Base-by-base conservation (phyloP, 1,140 invertebrate species). In the Aporrectodea caliginosa region DNA sequence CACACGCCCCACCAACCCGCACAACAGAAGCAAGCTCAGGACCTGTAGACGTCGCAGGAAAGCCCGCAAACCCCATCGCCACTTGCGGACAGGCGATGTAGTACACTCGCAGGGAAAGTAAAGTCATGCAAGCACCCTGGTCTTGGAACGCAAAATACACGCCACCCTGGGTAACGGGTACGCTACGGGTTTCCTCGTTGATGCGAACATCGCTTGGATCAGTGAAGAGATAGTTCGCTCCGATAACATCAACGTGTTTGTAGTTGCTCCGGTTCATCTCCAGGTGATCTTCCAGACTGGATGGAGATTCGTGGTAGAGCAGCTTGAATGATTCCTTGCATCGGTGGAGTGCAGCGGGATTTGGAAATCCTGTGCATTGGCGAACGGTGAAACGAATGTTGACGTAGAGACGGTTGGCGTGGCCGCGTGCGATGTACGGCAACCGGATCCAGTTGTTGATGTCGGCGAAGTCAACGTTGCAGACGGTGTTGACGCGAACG, bases 361-460 rank as follows among this genome's bases (percentile, higher is more conserved):
- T 84, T 22, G 81, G 83, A 58, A 85, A 84, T 81, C 82, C 82
- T 30, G 83, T 79, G 82, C 84, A 86, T 69, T 83, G 83, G 74
- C 85, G 84, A 84, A 88, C 86, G 0, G 87, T 84, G 90, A 98
- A 99, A 87, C 96, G 95, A 82, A 99, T 94, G 90, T 98, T 95
- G 85, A 99, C 96, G 89, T 97, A 97, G 85, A 99, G 93, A 73
- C 97, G 91, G 87, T 98, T 97, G 22, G 97, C 97, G 80, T 94
- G 93, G 22, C 94, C 92, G 80, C 95, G 91, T 84, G 96, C 94
- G 82, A 99, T 95, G 89, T 95, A 98, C 72, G 97, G 97, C 71
- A 96, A 97, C 93, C 97, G 96, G 69, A 99, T 90, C 97, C 97
- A 99, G 90, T 99, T 99, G 90, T 99, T 98, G 74, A 98, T 95